Conservation (phyloP, 92 coral and sea anemone species). For the Virgularia gustaviana region DNA sequence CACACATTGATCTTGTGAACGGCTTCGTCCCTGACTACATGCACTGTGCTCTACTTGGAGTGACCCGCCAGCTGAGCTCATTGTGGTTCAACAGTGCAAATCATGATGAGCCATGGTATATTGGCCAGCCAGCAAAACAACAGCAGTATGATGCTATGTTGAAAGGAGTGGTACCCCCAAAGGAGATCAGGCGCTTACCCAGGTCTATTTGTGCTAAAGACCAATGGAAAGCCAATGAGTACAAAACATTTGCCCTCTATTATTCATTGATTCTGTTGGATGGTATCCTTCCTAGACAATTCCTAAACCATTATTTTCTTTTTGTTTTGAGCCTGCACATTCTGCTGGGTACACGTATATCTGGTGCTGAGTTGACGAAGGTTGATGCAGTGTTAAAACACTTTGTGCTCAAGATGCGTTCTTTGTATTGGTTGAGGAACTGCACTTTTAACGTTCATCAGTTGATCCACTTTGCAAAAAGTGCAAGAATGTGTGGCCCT, state of each 20-base stretch:
- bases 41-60: conserved; percentile 27
- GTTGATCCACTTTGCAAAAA: neutral
- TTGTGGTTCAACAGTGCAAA: conserved; percentile 10
- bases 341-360: neutral
- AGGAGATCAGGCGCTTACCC: conserved; percentile 23
- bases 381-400: neutral
- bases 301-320: conserved; percentile 16
- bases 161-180: conserved; percentile 17
- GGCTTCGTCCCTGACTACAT: conserved; percentile 28
- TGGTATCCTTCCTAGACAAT: neutral
- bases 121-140: conserved; percentile 16
- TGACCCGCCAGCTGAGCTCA: conserved; percentile 1
- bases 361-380: neutral
- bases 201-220: conserved; percentile 5
- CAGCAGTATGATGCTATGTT: conserved; percentile 1
- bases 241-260: neutral
- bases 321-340: conserved; percentile 11
- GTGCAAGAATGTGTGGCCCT: neutral
- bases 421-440: neutral
- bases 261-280: neutral
- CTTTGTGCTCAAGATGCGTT: neutral
- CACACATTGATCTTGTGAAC: conserved; percentile 13
- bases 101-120: conserved; percentile 20
- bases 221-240: conserved; percentile 29
- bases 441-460: neutral